These are phyloP conservation scores for Rhinolophus ferrumequinum DNA, from an alignment of 2,113 vertebrate genomes.

Conservation along the genomic window DNA sequence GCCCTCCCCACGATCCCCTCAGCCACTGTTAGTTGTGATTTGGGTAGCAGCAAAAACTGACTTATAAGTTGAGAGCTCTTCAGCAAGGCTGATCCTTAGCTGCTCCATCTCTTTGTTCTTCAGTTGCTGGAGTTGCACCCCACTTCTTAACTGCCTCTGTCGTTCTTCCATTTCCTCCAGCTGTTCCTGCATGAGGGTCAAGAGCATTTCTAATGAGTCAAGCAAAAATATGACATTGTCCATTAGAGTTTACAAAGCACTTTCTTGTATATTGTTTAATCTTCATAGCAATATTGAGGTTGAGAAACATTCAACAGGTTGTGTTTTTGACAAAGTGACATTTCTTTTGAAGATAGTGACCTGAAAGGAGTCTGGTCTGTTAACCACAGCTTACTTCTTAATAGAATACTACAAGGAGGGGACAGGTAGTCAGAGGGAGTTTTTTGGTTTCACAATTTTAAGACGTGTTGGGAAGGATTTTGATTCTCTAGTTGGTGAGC, in stretches of 20 bases:
- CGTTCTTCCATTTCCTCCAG: slow-evolving; percentile 92
- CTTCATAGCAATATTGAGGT: background rate
- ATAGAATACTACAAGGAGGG: background rate
- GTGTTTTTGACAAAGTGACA: background rate
- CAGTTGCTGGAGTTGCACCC: slow-evolving; percentile 91
- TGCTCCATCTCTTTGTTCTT: slow-evolving; percentile 92
- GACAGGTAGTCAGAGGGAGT: background rate
- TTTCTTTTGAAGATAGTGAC: background rate
- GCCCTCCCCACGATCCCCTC: slow-evolving; percentile 25
- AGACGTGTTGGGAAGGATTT: background rate
- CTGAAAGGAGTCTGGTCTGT: background rate
- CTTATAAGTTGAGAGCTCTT: slow-evolving; percentile 92
- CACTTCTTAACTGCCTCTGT: slow-evolving; percentile 90
- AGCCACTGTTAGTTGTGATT: background rate
- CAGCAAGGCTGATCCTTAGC: slow-evolving; percentile 87
- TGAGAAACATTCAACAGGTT: background rate
- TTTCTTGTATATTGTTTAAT: background rate
- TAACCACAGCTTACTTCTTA: background rate
- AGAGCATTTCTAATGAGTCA: slow-evolving; percentile 44
- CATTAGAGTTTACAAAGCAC: background rate
- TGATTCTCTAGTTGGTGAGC: background rate
- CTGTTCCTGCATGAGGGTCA: slow-evolving; percentile 86
- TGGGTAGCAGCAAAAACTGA: slow-evolving; percentile 71
- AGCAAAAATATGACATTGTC: background rate
- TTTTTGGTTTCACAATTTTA: background rate